Evolutionary conservation across 2,113 vertebrate species (phyloP), one percentile per base, ranked within the genome.

Genomic region (Erythrocebus patas): DNA sequence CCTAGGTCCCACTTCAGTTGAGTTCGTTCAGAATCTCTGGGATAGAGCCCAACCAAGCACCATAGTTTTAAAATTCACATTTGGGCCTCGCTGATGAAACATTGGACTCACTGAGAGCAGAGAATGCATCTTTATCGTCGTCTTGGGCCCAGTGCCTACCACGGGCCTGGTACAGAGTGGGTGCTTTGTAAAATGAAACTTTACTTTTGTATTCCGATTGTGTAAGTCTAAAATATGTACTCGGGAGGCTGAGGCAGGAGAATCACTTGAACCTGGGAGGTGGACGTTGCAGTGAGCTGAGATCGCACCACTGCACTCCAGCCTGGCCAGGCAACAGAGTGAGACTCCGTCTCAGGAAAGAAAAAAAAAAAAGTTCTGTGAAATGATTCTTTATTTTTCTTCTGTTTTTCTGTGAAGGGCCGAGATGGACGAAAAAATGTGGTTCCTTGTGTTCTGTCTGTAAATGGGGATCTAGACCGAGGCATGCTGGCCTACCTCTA

Each of bases 401-500:
- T 96, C n/a, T 96, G 17, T 23, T 94, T 97, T 98, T 82, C 55
- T 98, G 30, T 87, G 40, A 98, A 99, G 99, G 99, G 99, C 93
- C 98, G 98, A 98, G 99, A 99, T 89, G 99, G 99, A 73, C 99
- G 98, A 89, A 99, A 98, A 98, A 98, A 97, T 12, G 98, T 99
- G 25, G 83, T 99, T 89, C 99, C 99, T 98, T 99, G 99, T 35
- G 98, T 99, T 20, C 94, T 99, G 61, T 99, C 99, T 81, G 8
- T 99, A 70, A 99, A 83, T 23, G 99, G 99, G 22, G 99, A 99
- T 97, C 97, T 99, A 95, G 99, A 99, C 97, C 98, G 97, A 38
- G 99, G 99, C 35, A 48, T 98, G 25, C 97, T 99, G 98, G 99
- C 99, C 0, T 99, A 99, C 95, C 98, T 99, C 66, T 99, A 98